Base-by-base conservation (phyloP, 2,888 invertebrate species). In the Deilephila elpenor region DNA sequence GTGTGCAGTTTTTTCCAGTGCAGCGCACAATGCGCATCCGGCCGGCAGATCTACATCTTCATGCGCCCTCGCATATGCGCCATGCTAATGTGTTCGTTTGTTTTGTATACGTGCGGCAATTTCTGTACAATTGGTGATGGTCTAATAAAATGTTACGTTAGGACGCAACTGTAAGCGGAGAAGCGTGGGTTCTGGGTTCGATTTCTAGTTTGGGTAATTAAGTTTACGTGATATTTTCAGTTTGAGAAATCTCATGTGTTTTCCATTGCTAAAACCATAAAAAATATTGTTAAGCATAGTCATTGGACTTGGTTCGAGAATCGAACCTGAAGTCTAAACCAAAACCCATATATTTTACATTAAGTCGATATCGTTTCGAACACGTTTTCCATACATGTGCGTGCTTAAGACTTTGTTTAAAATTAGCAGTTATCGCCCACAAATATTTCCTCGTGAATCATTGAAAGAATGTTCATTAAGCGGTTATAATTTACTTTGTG, bases 1-100 rank as follows among this genome's bases (percentile, higher is more conserved):
- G 51, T 59, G 71, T 70, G 73, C 70, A 34, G 73, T 70, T 32
- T 72, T 74, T 61, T 67, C 73, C 70, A 32, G 37, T 71, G 73
- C 72, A 62, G 60, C 56, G 34, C 73, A 84, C 84, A 83, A 82
- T 82, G 84, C 78, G 78, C 83, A 82, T 87, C 87, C 87, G 85
- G 82, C 73, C 79, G 78, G 83, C 78, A 84, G 88, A 88, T 88
- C 83, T 85, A 83, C 86, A 89, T 91, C 88, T 89, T 87, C 84
- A 87, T 82, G 84, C 82, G 82, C 74, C 77, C 76, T 78, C 74
- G 80, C 80, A 78, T 79, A 78, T 77, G 76, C 79, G 82, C 73
- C 37, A 25, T 20, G 67, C 44, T n/a, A 8, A 67, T 51, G 44
- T 14, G 67, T 32, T 32, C 44, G 11, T 44, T 44, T 11, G 44